A percentile compares a stretch with the other conserved stretches of the same genome.
These are phyloP conservation scores for Rhamphomyia laevipes DNA, from an alignment of 2,888 invertebrate genomes.

Conservation along the genomic window DNA sequence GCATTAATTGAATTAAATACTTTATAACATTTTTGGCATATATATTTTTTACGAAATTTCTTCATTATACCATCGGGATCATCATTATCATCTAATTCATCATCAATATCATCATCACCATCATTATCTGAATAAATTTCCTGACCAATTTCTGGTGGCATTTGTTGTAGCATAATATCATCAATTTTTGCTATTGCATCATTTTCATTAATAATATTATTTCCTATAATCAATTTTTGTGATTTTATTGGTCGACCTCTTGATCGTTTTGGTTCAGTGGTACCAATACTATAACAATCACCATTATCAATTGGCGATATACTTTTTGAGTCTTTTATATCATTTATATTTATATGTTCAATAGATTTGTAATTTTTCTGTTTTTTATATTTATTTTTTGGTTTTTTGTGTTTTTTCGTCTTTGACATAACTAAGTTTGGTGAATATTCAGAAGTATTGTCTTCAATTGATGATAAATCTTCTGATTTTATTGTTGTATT, in stretches of 20 bases:
- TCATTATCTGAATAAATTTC: slow-evolving; percentile 5
- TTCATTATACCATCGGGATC: neutral
- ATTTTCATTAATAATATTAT: neutral
- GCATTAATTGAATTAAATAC: slow-evolving; percentile 75
- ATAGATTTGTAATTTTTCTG: too few relatives aligned
- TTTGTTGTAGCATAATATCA: neutral
- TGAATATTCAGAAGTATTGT: too few relatives aligned
- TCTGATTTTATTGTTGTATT: too few relatives aligned
- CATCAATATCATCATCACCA: slow-evolving; percentile 6
- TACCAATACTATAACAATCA: too few relatives aligned
- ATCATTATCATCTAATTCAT: slow-evolving; percentile 6
- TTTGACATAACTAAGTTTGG: too few relatives aligned
- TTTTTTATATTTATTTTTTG: too few relatives aligned
- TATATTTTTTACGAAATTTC: slow-evolving; percentile 14
- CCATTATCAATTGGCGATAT: too few relatives aligned
- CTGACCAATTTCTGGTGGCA: neutral
- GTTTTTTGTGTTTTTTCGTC: too few relatives aligned
- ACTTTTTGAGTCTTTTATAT: too few relatives aligned
- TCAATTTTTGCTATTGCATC: neutral
- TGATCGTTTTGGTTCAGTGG: neutral
- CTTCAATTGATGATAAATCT: too few relatives aligned
- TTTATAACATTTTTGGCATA: slow-evolving; percentile 46
- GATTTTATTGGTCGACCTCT: neutral
- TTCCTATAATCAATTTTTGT: too few relatives aligned
- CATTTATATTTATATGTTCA: too few relatives aligned